phyloP scores from a whole-genome alignment of 2,888 invertebrate genomes.

The Muschampia plurimacula region DNA sequence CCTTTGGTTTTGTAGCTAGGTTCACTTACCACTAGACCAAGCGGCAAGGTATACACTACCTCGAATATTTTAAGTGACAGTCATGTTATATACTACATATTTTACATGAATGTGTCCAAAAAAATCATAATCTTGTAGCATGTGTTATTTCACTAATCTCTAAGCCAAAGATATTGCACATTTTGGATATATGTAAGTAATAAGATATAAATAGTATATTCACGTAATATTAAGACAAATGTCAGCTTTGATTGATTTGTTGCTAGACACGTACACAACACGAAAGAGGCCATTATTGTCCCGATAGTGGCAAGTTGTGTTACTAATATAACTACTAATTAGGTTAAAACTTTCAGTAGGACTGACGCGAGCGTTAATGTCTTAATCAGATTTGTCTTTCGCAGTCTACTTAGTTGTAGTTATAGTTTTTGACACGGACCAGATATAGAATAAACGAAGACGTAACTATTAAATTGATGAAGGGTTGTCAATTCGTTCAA shows the following conservation, averaged over 20 bases:
- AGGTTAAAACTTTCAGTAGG: conserved; percentile 45
- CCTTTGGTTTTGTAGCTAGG: too few species aligned
- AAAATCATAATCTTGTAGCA: too few species aligned
- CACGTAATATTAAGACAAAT: neutral
- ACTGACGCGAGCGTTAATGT: conserved; percentile 43
- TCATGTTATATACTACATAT: too few species aligned
- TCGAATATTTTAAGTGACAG: too few species aligned
- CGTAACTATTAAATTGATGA: neutral
- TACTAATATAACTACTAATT: conserved; percentile 45
- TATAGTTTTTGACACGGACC: neutral
- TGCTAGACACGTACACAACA: conserved; percentile 14
- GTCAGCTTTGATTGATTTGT: conserved; percentile 18
- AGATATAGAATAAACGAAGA: too few species aligned
- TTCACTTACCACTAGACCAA: too few species aligned
- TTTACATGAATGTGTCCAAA: too few species aligned
- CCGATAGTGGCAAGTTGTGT: conserved; percentile 41
- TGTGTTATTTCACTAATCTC: too few species aligned
- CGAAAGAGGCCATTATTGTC: conserved; percentile 29
- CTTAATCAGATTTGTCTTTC: conserved; percentile 47
- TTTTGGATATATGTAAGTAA: too few species aligned
- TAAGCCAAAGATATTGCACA: too few species aligned
- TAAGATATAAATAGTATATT: neutral
- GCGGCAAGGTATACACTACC: too few species aligned
- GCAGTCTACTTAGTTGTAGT: conserved; percentile 19
- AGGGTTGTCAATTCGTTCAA: too few species aligned